Evolutionary conservation across 2,113 vertebrate species (phyloP).

Genomic region (Lagopus muta): DNA sequence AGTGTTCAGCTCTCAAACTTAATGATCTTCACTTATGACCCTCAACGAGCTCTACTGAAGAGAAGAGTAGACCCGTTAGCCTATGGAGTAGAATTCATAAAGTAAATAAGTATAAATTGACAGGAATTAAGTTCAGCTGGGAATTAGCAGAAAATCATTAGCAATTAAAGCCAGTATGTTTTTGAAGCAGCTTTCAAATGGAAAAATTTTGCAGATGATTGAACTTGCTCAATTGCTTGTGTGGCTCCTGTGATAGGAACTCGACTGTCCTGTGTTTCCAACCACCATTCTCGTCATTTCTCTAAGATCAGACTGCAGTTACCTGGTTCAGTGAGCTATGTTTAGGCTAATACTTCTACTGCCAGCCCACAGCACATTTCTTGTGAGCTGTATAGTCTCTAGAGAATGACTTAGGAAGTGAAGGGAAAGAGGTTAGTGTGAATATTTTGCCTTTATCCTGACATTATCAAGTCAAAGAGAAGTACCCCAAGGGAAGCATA

Average conservation of each 20-base stretch:
- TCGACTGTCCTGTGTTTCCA: neutral
- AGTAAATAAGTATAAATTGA: neutral
- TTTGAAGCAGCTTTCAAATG: neutral
- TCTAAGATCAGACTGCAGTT: neutral
- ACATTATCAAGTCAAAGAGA: neutral
- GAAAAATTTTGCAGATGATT: neutral
- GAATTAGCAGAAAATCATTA: neutral
- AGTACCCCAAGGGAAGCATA: neutral
- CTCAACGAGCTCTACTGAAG: neutral
- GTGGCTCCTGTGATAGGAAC: neutral
- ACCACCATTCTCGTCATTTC: neutral
- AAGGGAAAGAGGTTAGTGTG: neutral
- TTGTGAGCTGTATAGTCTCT: neutral
- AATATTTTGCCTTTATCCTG: neutral
- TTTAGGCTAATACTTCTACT: neutral
- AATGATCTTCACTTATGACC: neutral
- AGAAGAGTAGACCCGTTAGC: neutral
- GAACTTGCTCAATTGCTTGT: neutral
- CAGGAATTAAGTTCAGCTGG: neutral
- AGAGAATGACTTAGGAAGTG: neutral
- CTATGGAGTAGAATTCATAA: neutral
- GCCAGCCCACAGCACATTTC: neutral
- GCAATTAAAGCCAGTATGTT: neutral
- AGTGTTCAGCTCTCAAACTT: neutral
- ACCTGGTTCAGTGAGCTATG: neutral